Evolutionary conservation across 2,888 invertebrate species (phyloP).

Genomic region (Matsumyia berberina): DNA sequence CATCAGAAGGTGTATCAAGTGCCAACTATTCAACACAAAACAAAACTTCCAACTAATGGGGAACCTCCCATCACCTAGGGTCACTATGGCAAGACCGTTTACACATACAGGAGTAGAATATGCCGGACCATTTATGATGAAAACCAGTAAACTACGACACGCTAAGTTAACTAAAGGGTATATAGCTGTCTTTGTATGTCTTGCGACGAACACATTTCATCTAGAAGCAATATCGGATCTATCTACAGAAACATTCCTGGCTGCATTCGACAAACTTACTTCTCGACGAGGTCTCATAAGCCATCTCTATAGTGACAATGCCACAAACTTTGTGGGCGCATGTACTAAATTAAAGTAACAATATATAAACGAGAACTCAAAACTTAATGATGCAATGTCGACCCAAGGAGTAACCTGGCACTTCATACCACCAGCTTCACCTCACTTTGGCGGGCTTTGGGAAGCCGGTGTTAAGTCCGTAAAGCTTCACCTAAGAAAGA

Average conservation of each 20-base stretch:
- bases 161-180: constrained; percentile 31
- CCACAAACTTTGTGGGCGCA: constrained; percentile 79
- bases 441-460: constrained; percentile 15
- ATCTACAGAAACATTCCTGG: constrained; percentile 77
- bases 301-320: constrained; percentile 78
- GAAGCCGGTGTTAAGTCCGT: constrained; percentile 1
- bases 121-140: not conserved
- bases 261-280: constrained; percentile 77
- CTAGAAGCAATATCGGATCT: constrained; percentile 51
- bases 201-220: no score
- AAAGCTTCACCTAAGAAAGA: constrained; percentile 15
- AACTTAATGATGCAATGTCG: not conserved
- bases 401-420: constrained; percentile 1
- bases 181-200: constrained; percentile 50
- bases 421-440: constrained; percentile 19
- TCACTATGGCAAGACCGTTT: not conserved
- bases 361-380: not conserved
- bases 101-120: not conserved
- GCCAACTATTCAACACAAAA: no score
- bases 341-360: not conserved
- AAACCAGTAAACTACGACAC: not conserved
- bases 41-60: not conserved
- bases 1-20: not conserved
- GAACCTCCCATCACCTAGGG: not conserved
- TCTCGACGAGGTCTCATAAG: constrained; percentile 76